These are phyloP conservation scores for Crotalus helleri DNA, from an alignment of 2,113 vertebrate species.

Conservation along the genomic window DNA sequence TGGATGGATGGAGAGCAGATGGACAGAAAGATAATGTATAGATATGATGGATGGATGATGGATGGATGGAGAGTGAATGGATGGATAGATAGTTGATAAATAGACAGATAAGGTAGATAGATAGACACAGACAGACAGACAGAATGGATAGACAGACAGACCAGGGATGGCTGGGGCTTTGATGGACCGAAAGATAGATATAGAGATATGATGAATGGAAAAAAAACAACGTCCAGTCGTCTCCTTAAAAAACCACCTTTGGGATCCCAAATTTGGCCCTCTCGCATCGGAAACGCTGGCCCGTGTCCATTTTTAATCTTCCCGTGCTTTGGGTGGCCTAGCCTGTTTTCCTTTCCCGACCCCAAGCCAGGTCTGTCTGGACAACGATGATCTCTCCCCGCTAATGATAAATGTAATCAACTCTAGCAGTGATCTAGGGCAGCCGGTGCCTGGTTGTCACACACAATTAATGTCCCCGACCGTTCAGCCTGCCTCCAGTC, in stretches of 20 bases:
- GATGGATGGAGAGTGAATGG: background rate
- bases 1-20: too few species aligned
- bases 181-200: too few species aligned
- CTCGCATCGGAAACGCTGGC: background rate
- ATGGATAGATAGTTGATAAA: too few species aligned
- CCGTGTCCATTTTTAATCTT: background rate
- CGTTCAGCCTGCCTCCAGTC: slow-evolving; percentile 68
- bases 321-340: background rate
- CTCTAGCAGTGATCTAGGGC: slow-evolving; percentile 82
- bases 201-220: too few species aligned
- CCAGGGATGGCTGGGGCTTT: too few species aligned
- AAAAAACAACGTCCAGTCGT: too few species aligned
- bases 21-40: too few species aligned
- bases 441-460: slow-evolving; percentile 72
- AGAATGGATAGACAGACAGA: background rate
- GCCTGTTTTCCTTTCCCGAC: slow-evolving; percentile 13
- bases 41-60: too few species aligned
- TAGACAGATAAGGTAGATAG: too few species aligned
- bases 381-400: slow-evolving; percentile 52
- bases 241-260: too few species aligned
- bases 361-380: slow-evolving; percentile 35
- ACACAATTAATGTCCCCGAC: slow-evolving; percentile 76
- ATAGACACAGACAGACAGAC: too few species aligned
- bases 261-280: background rate
- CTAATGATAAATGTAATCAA: slow-evolving; percentile 76